Conservation (phyloP, 2,113 vertebrate genomes). For the Vulpes ferrilata region DNA sequence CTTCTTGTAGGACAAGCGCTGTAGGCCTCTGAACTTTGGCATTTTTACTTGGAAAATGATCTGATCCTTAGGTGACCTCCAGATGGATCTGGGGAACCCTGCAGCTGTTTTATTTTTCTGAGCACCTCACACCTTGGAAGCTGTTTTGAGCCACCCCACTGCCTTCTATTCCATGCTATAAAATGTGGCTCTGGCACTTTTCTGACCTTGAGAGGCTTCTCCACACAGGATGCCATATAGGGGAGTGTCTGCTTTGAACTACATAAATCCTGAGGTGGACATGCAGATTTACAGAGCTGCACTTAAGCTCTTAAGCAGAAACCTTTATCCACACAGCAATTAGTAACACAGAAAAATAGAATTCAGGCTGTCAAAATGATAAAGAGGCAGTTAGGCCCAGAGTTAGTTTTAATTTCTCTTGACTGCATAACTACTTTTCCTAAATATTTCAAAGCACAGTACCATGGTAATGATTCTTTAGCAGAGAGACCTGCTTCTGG, state of each 20-base stretch:
- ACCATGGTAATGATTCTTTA: background rate
- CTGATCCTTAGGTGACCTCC: background rate
- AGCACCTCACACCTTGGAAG: background rate
- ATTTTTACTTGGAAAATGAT: conserved; percentile 12
- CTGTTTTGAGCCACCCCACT: background rate
- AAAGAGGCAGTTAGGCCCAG: background rate
- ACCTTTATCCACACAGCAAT: background rate
- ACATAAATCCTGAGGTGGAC: background rate
- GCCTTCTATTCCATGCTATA: background rate
- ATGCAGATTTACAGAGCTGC: background rate
- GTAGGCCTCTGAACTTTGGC: background rate
- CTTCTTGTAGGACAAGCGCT: background rate
- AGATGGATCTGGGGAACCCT: background rate
- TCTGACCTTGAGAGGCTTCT: background rate
- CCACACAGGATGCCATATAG: background rate
- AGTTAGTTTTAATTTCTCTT: background rate
- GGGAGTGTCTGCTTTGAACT: background rate
- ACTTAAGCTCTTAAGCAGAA: background rate
- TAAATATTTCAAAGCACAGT: background rate
- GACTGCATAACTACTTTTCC: background rate
- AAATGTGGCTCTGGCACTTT: background rate
- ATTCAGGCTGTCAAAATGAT: background rate
- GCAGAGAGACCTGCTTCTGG: background rate
- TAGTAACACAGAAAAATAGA: background rate
- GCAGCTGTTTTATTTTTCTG: background rate